phyloP scores from a whole-genome alignment of 2,888 invertebrate species.

The Apeira syringaria region DNA sequence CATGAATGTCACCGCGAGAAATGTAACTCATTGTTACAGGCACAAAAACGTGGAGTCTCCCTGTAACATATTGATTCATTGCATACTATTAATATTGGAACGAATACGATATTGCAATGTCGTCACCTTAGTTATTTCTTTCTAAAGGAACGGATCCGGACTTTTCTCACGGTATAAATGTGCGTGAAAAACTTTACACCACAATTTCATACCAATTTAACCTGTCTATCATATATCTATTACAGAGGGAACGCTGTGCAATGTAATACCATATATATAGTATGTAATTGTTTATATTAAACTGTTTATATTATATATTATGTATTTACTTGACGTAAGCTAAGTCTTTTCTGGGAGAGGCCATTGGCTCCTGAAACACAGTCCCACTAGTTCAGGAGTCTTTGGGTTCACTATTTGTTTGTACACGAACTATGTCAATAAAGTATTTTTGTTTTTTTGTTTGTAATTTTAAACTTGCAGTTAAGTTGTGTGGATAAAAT shows the following conservation, averaged over 20 bases:
- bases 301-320: too few species aligned
- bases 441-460: too few species aligned
- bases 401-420: too few species aligned
- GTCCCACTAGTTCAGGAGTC: too few species aligned
- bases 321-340: too few species aligned
- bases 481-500: too few species aligned
- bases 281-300: too few species aligned
- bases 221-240: constrained; percentile 21
- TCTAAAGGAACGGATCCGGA: constrained; percentile 34
- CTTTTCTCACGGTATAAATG: constrained; percentile 42
- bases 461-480: too few species aligned
- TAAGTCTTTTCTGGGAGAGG: too few species aligned
- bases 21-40: constrained; percentile 22
- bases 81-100: constrained; percentile 40
- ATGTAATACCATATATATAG: too few species aligned
- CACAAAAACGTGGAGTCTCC: constrained; percentile 58
- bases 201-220: constrained; percentile 13
- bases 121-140: constrained; percentile 45
- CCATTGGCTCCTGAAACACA: too few species aligned
- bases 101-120: constrained; percentile 40
- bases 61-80: constrained; percentile 44
- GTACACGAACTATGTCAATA: too few species aligned
- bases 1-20: constrained; percentile 11
- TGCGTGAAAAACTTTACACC: constrained; percentile 24
- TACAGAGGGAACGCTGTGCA: background rate